Evolutionary conservation across 2,888 invertebrate genomes (phyloP).

Genomic region (Ophraella communa): DNA sequence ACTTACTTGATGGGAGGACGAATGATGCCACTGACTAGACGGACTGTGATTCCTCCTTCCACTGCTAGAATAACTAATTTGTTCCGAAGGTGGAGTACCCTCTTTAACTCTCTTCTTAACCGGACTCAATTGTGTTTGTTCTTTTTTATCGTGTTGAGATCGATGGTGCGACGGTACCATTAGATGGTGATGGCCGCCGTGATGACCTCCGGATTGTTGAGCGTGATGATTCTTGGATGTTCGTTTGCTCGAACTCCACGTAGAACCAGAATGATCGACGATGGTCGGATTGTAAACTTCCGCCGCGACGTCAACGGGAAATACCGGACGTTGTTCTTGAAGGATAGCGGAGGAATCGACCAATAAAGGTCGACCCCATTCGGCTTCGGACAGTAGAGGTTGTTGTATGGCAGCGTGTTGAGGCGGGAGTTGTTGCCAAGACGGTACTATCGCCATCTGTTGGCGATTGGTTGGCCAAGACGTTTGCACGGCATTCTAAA

Average conservation of each 20-base stretch:
- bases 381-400: constrained; percentile 66
- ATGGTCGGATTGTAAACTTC: constrained; percentile 67
- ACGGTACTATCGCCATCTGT: constrained; percentile 79
- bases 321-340: constrained; percentile 68
- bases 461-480: constrained; percentile 77
- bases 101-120: constrained; percentile 97
- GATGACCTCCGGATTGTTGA: constrained; percentile 65
- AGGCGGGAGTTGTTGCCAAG: constrained; percentile 82
- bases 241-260: constrained; percentile 59
- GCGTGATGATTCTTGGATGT: constrained; percentile 68
- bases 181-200: constrained; percentile 55
- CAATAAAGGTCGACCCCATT: constrained; percentile 78
- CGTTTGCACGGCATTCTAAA: constrained; percentile 70
- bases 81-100: constrained; percentile 82
- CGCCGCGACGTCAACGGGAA: constrained; percentile 65
- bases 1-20: constrained; percentile 50
- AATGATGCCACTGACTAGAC: constrained; percentile 59
- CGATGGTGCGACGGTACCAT: constrained; percentile 59
- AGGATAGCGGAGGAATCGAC: constrained; percentile 78
- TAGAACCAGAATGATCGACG: constrained; percentile 62
- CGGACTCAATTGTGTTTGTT: constrained; percentile 89
- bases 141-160: constrained; percentile 75
- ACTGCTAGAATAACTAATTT: constrained; percentile 46
- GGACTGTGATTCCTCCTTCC: constrained; percentile 55
- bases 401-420: constrained; percentile 67